Evolutionary conservation across 2,888 invertebrate genomes (phyloP), one percentile per base, ranked within the genome.

Genomic region (Lithosia quadra): DNA sequence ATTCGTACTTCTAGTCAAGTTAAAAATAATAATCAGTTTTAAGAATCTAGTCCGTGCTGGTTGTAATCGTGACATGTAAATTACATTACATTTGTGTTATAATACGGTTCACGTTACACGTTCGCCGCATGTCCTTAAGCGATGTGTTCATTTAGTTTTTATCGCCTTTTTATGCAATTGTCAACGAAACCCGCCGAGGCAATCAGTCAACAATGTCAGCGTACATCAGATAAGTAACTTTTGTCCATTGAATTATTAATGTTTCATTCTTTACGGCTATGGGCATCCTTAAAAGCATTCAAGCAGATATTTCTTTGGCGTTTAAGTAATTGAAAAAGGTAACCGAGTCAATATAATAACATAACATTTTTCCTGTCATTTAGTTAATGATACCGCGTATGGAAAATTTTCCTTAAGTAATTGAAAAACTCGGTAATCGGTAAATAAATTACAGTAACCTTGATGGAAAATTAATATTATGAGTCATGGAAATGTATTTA

Each of bases 71-170:
- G 18, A 15, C 10, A 10, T 68, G 22, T 58, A 49, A 63, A 59
- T 13, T 3, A 43, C 34, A 53, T 15, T 21, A 0, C 21, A 28
- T 10, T 39, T 63, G 13, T 60, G 58, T 67, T 13, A 33, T 18
- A 49, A 43, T 57, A n/a, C 34, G 33, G 57, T 61, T 61, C 15
- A 22, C 43, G 34, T 34, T 63, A 49, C 64, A 58, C 24, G 4
- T 58, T 33, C 57, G n/a, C 10, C 24, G 39, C 58, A 34, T 28
- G 67, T 65, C 61, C 65, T 60, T 63, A 55, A 56, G 13, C 65
- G n/a, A 65, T 63, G 62, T 39, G 36, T 61, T 67, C 43, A 60
- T 67, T 53, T 65, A 22, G 39, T 65, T 71, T 71, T 58, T 65
- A 24, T 60, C 18, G 18, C n/a, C 21, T 7, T 65, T 65, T 62